phyloP scores from a whole-genome alignment of 2,113 vertebrate species.

The Xiphias gladius region DNA sequence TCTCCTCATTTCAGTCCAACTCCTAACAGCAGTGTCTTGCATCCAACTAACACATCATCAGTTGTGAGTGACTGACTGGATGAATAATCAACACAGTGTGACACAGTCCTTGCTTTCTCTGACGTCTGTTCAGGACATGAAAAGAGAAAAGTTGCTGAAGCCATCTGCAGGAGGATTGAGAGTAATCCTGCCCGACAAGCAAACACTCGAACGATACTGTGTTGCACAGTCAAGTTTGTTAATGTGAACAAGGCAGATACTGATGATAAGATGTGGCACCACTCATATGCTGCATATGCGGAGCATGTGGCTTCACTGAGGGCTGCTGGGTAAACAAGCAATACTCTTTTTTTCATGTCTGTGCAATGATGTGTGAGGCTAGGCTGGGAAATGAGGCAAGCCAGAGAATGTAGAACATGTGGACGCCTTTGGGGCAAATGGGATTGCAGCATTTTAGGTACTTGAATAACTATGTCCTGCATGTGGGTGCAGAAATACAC shows the following conservation, averaged over 20 bases:
- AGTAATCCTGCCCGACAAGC: constrained; percentile 46
- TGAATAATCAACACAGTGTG: constrained; percentile 43
- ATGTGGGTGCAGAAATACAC: constrained; percentile 7
- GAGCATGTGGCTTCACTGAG: constrained; percentile 53
- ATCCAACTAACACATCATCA: constrained; percentile 19
- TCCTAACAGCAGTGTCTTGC: constrained; percentile 1
- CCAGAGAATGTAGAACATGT: constrained; percentile 63
- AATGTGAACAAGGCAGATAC: constrained; percentile 59
- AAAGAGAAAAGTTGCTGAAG: constrained; percentile 47
- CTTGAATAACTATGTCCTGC: constrained; percentile 8
- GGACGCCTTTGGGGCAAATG: constrained; percentile 56
- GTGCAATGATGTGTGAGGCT: constrained; percentile 66
- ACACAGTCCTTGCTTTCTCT: constrained; percentile 46
- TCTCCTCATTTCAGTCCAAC: constrained; percentile 19
- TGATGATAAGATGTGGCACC: constrained; percentile 51
- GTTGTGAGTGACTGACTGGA: constrained; percentile 15
- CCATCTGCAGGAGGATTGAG: constrained; percentile 49
- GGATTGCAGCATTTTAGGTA: constrained; percentile 35
- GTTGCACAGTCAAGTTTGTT: constrained; percentile 60
- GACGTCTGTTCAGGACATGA: constrained; percentile 38
- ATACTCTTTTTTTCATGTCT: constrained; percentile 57
- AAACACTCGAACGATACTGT: constrained; percentile 35
- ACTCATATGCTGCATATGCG: constrained; percentile 49
- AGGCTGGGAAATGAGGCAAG: constrained; percentile 57
- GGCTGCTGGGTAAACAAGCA: constrained; percentile 62